phyloP scores from a whole-genome alignment of 2,888 invertebrate genomes.

The Apotomis betuletana region DNA sequence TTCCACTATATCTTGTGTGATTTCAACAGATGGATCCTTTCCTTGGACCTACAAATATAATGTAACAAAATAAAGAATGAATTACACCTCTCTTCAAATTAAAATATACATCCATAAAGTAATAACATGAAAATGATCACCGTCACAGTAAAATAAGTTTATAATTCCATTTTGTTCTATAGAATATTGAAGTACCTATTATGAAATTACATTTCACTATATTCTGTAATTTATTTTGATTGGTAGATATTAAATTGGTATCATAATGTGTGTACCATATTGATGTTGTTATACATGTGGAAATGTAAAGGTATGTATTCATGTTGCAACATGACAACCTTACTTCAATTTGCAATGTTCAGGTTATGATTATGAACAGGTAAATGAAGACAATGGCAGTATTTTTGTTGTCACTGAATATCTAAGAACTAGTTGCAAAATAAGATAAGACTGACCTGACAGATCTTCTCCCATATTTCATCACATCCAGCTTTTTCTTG shows the following conservation, averaged over 20 bases:
- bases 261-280: neutral
- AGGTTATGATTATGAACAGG: neutral
- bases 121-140: neutral
- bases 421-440: neutral
- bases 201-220: neutral
- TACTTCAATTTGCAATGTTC: no score
- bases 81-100: neutral
- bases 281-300: neutral
- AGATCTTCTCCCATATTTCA: constrained; percentile 99
- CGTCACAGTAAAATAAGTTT: neutral
- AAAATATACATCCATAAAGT: neutral
- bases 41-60: constrained; percentile 93
- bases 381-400: no score
- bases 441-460: constrained; percentile 86
- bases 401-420: no score
- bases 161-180: neutral
- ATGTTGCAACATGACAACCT: constrained; percentile 15
- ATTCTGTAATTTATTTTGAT: neutral
- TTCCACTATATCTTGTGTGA: constrained; percentile 98
- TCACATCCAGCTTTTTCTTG: constrained; percentile 99
- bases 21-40: constrained; percentile 98
- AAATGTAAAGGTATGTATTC: neutral
- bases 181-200: neutral
- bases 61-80: constrained; percentile 42
- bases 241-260: neutral